These are phyloP conservation scores for Peribatodes rhomboidaria DNA, from an alignment of 2,888 invertebrate genomes.

Conservation along the genomic window DNA sequence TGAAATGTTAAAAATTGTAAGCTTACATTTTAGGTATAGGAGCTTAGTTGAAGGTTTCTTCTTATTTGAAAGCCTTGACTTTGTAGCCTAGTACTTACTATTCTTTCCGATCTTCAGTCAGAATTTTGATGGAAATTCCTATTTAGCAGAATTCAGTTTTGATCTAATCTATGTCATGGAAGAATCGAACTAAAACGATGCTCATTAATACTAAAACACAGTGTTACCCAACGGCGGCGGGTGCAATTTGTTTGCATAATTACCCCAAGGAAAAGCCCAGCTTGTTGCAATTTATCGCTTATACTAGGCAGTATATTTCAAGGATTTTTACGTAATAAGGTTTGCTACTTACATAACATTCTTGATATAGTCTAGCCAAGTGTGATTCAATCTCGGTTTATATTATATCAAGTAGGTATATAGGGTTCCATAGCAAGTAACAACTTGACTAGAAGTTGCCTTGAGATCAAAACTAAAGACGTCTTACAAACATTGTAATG, in stretches of 20 bases:
- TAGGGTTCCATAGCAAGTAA: not conserved
- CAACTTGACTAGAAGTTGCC: not conserved
- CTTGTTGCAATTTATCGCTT: conserved; percentile 25
- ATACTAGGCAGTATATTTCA: conserved; percentile 15
- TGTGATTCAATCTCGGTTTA: conserved; percentile 1
- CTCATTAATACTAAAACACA: not conserved
- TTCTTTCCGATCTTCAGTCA: too few species aligned
- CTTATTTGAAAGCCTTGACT: not conserved
- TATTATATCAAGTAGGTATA: not conserved
- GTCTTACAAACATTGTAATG: not conserved
- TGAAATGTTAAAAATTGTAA: conserved; percentile 5
- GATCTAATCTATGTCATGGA: too few species aligned
- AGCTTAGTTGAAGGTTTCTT: not conserved
- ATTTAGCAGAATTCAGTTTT: too few species aligned
- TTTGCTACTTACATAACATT: conserved; percentile 17
- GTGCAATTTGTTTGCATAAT: conserved; percentile 39
- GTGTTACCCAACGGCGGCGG: conserved; percentile 29
- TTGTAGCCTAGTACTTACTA: not conserved
- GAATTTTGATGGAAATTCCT: too few species aligned
- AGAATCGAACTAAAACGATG: not conserved
- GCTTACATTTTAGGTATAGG: not conserved
- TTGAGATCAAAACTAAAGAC: not conserved
- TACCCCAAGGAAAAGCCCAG: conserved; percentile 34
- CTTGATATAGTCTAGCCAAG: conserved; percentile 11
- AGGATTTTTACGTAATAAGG: conserved; percentile 26